Percentiles rank a stretch among this genome's conserved stretches.
Evolutionary conservation across 2,888 invertebrate genomes (phyloP).

Genomic region (Scaptomyza polygonia): DNA sequence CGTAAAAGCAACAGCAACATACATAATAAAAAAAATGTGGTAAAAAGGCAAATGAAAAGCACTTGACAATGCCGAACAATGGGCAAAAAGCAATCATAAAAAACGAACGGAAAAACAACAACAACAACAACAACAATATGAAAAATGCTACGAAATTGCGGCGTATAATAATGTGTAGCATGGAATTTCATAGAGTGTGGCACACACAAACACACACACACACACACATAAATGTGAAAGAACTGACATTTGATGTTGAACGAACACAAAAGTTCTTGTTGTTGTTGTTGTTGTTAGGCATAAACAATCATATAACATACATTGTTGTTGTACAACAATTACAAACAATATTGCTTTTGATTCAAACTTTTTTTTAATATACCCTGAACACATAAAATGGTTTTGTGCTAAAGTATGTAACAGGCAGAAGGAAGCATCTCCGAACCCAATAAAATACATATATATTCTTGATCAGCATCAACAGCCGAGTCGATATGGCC

Average conservation of each 20-base stretch:
- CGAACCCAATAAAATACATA: no score
- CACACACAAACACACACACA: no score
- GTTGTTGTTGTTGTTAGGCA: conserved; percentile 18
- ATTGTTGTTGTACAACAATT: neutral
- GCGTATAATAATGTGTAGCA: neutral
- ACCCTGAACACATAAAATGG: no score
- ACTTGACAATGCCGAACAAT: conserved; percentile 63
- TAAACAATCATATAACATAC: conserved; percentile 20
- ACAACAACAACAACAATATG: neutral
- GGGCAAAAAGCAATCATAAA: conserved; percentile 45
- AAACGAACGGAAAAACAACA: conserved; percentile 5
- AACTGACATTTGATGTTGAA: conserved; percentile 17
- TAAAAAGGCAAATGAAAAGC: conserved; percentile 52
- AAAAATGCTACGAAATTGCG: no score
- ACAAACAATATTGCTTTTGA: neutral
- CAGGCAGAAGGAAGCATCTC: no score
- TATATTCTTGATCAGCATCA: no score
- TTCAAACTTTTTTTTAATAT: no score
- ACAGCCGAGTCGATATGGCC: no score
- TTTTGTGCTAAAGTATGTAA: no score
- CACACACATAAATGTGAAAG: neutral
- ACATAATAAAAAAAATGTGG: conserved; percentile 49
- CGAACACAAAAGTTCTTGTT: conserved; percentile 7
- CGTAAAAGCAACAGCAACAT: conserved; percentile 15
- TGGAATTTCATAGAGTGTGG: neutral